Base-by-base conservation (phyloP, 2,797 vertebrate species). In the Cygnus olor region DNA sequence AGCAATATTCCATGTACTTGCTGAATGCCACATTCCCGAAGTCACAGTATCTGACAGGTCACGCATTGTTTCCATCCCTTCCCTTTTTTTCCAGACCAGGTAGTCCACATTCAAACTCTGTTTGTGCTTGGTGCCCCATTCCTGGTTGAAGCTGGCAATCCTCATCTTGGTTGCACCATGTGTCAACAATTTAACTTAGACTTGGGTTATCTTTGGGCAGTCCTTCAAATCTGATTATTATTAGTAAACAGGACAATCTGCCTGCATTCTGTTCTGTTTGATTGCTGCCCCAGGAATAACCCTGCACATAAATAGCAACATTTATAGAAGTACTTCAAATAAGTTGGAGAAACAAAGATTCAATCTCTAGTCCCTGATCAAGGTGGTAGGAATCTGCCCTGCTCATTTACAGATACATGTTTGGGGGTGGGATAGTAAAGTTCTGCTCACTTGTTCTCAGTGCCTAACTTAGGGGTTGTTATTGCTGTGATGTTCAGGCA, bases 31-130 rank as follows among this genome's bases (percentile, higher is more conserved):
- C 56, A 64, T 86, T 86, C 78, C 90, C 53, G 56, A 68, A 51
- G 73, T 65, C 73, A 80, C 16, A 30, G 13, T 66, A 44, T 74
- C 73, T 69, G 60, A 60, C 36, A 60, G 69, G 78, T 89, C 85
- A 60, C 60, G 51, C 69, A 32, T 73, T 87, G 56, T 91, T 95
- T 95, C 81, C 78, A 84, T 28, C 85, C 34, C 65, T 78, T 58
- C 61, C 61, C 56, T 57, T 80, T 84, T 93, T 91, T 86, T 83
- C 90, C 90, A 91, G 85, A 73, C 40, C 88, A 94, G 93, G 88
- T 89, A 95, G 78, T 28, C 80, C 45, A 65, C 12, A 0, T 72
- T 83, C 81, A 83, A 38, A 13, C 56, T 81, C 73, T 63, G 51
- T 79, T 86, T 77, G 64, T 61, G 30, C 51, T 61, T 36, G 40